phyloP scores from a whole-genome alignment of 2,888 invertebrate species.

The Gryllus longicercus region DNA sequence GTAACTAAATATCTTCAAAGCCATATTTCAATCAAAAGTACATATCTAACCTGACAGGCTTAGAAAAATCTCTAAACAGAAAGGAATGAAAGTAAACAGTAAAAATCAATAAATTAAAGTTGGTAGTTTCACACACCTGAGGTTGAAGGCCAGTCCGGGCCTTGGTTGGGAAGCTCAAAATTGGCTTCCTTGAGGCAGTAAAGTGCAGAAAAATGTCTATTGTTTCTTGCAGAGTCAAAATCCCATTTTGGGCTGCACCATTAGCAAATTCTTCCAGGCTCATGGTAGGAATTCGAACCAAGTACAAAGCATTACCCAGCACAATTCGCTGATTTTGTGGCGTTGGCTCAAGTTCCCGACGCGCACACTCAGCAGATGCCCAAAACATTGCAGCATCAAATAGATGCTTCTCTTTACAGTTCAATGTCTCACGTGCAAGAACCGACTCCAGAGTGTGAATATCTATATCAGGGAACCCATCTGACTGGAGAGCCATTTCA shows the following conservation, averaged over 20 bases:
- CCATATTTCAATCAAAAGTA: too few relatives aligned
- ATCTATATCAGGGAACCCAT: slow-evolving; percentile 95
- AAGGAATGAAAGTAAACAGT: too few relatives aligned
- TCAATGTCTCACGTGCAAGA: slow-evolving; percentile 86
- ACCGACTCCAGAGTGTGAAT: slow-evolving; percentile 88
- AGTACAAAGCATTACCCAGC: slow-evolving; percentile 73
- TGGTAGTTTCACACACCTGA: slow-evolving; percentile 55
- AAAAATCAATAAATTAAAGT: too few relatives aligned
- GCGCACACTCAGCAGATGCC: slow-evolving; percentile 86
- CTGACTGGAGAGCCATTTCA: slow-evolving; percentile 92
- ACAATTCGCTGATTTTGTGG: slow-evolving; percentile 75
- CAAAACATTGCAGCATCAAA: slow-evolving; percentile 89
- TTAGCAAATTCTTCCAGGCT: slow-evolving; percentile 90
- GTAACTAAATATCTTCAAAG: too few relatives aligned
- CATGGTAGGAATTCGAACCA: slow-evolving; percentile 93
- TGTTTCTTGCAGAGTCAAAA: slow-evolving; percentile 87
- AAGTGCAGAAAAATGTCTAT: slow-evolving; percentile 94
- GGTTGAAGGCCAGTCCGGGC: slow-evolving; percentile 83
- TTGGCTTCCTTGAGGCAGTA: slow-evolving; percentile 84
- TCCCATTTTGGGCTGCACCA: slow-evolving; percentile 88
- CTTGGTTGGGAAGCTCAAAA: slow-evolving; percentile 76
- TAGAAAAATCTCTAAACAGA: too few relatives aligned
- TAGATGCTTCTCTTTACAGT: slow-evolving; percentile 88
- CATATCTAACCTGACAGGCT: too few relatives aligned
- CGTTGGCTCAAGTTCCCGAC: slow-evolving; percentile 77